Percentiles rank a stretch among this genome's conserved stretches.
These are phyloP conservation scores for Mylabris phalerata DNA, from an alignment of 1,140 invertebrate species.

Conservation along the genomic window DNA sequence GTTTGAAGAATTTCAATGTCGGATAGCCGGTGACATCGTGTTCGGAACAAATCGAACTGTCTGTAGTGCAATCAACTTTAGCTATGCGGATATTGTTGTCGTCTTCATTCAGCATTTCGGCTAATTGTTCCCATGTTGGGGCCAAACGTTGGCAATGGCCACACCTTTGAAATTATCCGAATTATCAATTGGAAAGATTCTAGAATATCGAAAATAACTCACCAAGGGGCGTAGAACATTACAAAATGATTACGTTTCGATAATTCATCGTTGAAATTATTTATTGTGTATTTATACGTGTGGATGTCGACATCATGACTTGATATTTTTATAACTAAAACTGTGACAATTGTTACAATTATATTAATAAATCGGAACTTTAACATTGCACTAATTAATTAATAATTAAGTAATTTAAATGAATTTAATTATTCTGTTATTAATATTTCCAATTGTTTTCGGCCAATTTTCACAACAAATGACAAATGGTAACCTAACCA, in stretches of 20 bases:
- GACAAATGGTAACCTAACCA: background rate
- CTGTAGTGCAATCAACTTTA: constrained; percentile 71
- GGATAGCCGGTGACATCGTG: constrained; percentile 67
- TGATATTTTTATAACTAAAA: too few relatives aligned
- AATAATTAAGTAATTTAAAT: too few relatives aligned
- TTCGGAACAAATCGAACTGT: constrained; percentile 60
- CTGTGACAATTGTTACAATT: too few relatives aligned
- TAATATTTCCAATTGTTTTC: too few relatives aligned
- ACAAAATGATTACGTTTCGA: constrained; percentile 62
- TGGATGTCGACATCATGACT: constrained; percentile 37
- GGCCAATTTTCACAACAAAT: background rate
- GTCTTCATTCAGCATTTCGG: constrained; percentile 58
- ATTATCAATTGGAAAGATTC: background rate
- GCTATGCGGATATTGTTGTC: constrained; percentile 58
- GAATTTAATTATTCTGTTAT: too few relatives aligned
- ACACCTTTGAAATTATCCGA: constrained; percentile 49
- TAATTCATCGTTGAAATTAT: constrained; percentile 52
- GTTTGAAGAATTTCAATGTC: constrained; percentile 67
- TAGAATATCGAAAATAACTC: constrained; percentile 29
- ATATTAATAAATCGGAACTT: too few relatives aligned
- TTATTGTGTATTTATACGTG: constrained; percentile 41
- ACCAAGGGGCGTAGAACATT: constrained; percentile 76
- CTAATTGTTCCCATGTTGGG: constrained; percentile 66
- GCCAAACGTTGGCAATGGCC: constrained; percentile 60
- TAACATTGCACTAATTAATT: too few relatives aligned